A percentile compares a stretch with the other conserved stretches of the same genome.
phyloP scores from a whole-genome alignment of 2,113 vertebrate genomes.

The Columba janthina region DNA sequence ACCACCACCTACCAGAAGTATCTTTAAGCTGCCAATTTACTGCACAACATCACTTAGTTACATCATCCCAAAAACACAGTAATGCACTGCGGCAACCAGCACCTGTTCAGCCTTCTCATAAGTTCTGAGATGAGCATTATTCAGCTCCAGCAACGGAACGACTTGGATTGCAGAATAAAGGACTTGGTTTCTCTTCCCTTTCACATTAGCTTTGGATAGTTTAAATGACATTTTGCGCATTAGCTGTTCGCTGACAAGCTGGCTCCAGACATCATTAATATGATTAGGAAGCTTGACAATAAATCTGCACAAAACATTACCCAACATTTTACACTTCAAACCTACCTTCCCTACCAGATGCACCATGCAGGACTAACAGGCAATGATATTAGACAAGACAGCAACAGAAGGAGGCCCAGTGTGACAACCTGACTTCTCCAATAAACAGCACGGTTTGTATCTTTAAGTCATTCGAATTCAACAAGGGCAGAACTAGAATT shows the following conservation, averaged over 20 bases:
- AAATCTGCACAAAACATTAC: background rate
- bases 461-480: background rate
- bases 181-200: background rate
- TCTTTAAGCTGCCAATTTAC: background rate
- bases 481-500: background rate
- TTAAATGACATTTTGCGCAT: background rate
- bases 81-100: background rate
- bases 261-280: constrained; percentile 8
- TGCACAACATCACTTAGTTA: background rate
- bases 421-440: background rate
- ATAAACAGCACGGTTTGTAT: background rate
- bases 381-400: constrained; percentile 9
- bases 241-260: background rate
- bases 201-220: background rate
- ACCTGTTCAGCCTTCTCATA: background rate
- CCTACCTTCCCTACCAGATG: constrained; percentile 25
- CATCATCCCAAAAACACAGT: background rate
- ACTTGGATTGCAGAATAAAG: background rate
- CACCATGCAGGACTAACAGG: constrained; percentile 36
- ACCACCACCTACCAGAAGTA: background rate
- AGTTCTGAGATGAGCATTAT: background rate
- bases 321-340: background rate
- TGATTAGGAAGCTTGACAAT: background rate
- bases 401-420: background rate
- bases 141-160: background rate